phyloP scores from a whole-genome alignment of 2,113 vertebrate genomes.

The Martes martes region DNA sequence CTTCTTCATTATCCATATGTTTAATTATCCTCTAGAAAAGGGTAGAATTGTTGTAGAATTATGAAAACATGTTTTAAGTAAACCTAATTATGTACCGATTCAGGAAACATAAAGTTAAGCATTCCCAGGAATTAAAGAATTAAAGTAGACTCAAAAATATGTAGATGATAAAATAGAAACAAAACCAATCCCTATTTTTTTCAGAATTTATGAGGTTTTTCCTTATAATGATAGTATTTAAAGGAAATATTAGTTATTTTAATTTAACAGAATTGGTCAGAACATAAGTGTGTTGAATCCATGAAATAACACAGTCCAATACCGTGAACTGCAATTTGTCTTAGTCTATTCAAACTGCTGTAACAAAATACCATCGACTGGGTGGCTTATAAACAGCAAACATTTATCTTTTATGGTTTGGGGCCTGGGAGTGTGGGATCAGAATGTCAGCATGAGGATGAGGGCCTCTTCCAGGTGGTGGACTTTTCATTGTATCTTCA shows the following conservation, averaged over 20 bases:
- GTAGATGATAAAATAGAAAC: not conserved
- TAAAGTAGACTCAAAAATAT: not conserved
- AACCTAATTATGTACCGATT: not conserved
- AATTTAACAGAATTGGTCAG: not conserved
- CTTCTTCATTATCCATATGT: not conserved
- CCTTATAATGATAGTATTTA: not conserved
- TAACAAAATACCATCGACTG: not conserved
- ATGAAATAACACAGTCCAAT: not conserved
- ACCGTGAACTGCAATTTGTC: not conserved
- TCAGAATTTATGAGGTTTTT: not conserved
- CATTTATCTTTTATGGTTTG: not conserved
- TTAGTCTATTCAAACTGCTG: not conserved
- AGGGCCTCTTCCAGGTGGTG: not conserved
- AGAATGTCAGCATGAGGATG: not conserved
- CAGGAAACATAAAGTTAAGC: not conserved
- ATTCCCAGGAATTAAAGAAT: not conserved
- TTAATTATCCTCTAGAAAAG: constrained; percentile 37
- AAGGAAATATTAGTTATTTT: not conserved
- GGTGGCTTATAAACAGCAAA: not conserved
- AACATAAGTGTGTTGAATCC: not conserved
- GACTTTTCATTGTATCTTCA: not conserved
- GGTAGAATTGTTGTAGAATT: constrained; percentile 15
- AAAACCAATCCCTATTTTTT: not conserved
- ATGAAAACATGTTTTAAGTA: not conserved
- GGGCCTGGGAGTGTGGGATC: not conserved